Base-by-base conservation (phyloP, 92 coral and sea anemone genomes). In the Palythoa heliodiscus region DNA sequence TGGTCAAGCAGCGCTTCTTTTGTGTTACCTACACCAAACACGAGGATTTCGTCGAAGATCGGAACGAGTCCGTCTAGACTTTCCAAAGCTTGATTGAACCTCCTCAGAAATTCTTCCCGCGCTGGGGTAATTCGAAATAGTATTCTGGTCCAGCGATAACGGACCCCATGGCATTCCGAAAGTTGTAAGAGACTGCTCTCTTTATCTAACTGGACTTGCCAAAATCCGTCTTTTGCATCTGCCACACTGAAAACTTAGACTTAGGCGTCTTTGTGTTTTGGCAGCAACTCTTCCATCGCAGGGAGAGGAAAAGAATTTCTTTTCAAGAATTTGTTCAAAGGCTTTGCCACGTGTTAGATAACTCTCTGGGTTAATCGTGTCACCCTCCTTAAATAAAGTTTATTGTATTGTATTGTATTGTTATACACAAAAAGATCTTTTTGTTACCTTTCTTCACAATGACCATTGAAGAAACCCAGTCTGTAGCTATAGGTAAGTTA, bases 291-390 rank as follows among this genome's bases (percentile, higher is more conserved):
- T 71, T 89, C 89, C 19, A 52, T 89, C 47, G 88, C 77, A 22
- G 87, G 87, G 68, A 89, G 75, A 48, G 89, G 89, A 76, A 73
- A 89, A 39, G 53, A 82, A 53, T 86, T 89, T 53, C 87, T 47
- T 78, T 85, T 67, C 76, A 84, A 40, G 89, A 84, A 0, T 29
- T 29, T 29, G 1, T 29, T 29, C 35, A 29, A 29, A 29, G 1
- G 35, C 35, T 29, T 29, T 29, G n/a, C n/a, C n/a, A n/a, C n/a
- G n/a, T n/a, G n/a, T n/a, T n/a, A n/a, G n/a, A n/a, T n/a, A n/a
- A n/a, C n/a, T n/a, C n/a, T n/a, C n/a, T n/a, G n/a, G n/a, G n/a
- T n/a, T n/a, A n/a, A n/a, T n/a, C n/a, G n/a, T n/a, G n/a, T n/a
- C n/a, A n/a, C n/a, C n/a, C n/a, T n/a, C n/a, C n/a, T n/a, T n/a